Evolutionary conservation across 2,797 vertebrate genomes (phyloP).

Genomic region (Falco naumanni): DNA sequence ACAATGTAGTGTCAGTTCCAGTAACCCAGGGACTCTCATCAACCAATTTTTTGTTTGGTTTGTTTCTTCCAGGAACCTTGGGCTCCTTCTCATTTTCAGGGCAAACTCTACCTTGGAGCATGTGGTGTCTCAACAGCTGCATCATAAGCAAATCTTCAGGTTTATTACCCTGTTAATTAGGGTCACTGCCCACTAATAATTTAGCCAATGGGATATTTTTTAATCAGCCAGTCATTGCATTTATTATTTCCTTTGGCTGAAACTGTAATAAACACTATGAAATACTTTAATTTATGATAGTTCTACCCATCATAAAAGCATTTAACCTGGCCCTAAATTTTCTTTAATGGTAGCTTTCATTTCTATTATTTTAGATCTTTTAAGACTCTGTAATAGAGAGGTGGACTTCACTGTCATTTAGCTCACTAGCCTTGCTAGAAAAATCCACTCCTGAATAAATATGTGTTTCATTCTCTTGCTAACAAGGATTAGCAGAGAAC

Average conservation of each 20-base stretch:
- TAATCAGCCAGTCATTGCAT: conserved; percentile 74
- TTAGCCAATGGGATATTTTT: conserved; percentile 74
- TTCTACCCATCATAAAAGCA: conserved; percentile 67
- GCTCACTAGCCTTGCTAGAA: not conserved
- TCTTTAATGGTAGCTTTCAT: conserved; percentile 50
- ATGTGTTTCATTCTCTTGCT: not conserved
- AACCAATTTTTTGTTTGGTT: conserved; percentile 12
- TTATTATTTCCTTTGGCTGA: conserved; percentile 77
- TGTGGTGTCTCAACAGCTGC: conserved; percentile 63
- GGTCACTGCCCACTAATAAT: conserved; percentile 78
- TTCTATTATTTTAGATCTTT: conserved; percentile 44
- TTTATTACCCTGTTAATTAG: conserved; percentile 79
- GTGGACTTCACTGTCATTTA: not conserved
- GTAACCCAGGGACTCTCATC: not conserved
- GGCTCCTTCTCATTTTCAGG: not conserved
- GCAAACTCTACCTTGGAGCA: conserved; percentile 62
- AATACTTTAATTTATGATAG: conserved; percentile 74
- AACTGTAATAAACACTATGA: conserved; percentile 74
- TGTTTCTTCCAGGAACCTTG: conserved; percentile 12
- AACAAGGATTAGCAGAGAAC: not conserved
- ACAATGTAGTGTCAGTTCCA: conserved; percentile 23
- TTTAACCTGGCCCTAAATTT: conserved; percentile 73
- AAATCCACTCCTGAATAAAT: not conserved
- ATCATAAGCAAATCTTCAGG: conserved; percentile 68
- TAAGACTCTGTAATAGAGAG: not conserved